Evolutionary conservation across 2,888 invertebrate genomes (phyloP).

Genomic region (Nomada fabriciana): DNA sequence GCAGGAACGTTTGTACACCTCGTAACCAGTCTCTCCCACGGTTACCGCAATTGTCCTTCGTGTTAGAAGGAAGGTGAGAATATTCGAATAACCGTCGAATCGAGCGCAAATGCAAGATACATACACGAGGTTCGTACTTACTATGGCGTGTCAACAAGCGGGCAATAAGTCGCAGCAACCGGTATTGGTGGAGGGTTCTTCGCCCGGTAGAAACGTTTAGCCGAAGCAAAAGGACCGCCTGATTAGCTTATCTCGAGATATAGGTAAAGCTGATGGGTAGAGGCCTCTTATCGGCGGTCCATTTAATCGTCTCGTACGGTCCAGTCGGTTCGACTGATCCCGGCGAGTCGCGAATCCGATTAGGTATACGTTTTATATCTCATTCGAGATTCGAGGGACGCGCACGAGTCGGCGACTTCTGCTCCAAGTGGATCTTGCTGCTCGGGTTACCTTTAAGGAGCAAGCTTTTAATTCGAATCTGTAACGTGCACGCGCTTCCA

Average conservation of each 20-base stretch:
- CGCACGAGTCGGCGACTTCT: conserved; percentile 39
- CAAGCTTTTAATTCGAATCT: conserved; percentile 79
- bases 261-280: conserved; percentile 52
- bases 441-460: conserved; percentile 77
- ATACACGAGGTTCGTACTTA: neutral
- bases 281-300: conserved; percentile 58
- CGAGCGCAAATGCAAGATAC: conserved; percentile 25
- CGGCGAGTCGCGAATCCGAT: conserved; percentile 68
- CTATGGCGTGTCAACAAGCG: conserved; percentile 15
- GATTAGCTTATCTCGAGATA: conserved; percentile 69
- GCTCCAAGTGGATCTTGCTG: conserved; percentile 56
- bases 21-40: conserved; percentile 11
- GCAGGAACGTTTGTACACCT: neutral
- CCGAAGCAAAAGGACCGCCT: conserved; percentile 58
- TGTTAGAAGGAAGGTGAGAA: conserved; percentile 50
- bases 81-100: conserved; percentile 29
- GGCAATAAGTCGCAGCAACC: conserved; percentile 37
- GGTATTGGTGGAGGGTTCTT: conserved; percentile 35
- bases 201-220: conserved; percentile 60
- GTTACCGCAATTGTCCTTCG: neutral
- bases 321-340: conserved; percentile 62
- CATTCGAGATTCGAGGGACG: conserved; percentile 71
- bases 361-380: conserved; percentile 65
- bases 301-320: conserved; percentile 64
- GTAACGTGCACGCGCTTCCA: conserved; percentile 69